phyloP scores from a whole-genome alignment of 2,113 vertebrate genomes.

The Cavia porcellus region DNA sequence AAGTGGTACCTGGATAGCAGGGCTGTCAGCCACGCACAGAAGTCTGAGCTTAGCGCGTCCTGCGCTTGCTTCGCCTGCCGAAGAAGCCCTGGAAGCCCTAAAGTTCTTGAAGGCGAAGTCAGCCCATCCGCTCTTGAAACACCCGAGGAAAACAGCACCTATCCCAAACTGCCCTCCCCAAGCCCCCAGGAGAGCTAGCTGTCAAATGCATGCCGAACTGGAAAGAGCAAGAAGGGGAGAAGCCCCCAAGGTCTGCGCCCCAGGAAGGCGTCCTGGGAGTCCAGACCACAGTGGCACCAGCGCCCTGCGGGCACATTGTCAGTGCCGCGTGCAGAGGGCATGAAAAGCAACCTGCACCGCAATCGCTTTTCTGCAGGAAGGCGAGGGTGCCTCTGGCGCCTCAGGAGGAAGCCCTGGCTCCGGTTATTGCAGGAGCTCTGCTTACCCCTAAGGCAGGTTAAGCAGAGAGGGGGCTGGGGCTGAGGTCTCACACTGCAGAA shows the following conservation, averaged over 20 bases:
- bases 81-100: conserved; percentile 47
- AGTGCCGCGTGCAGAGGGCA: neutral
- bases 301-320: neutral
- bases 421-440: conserved; percentile 52
- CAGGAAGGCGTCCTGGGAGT: neutral
- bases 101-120: conserved; percentile 1
- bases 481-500: conserved; percentile 39
- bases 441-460: neutral
- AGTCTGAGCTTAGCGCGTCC: neutral
- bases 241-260: neutral
- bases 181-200: neutral
- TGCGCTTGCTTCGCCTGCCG: neutral
- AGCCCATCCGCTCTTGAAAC: conserved; percentile 20
- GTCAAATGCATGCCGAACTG: neutral
- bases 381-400: neutral
- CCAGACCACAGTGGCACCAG: neutral
- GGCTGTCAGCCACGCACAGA: neutral
- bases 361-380: neutral
- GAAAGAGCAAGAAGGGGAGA: neutral
- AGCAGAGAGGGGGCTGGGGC: conserved; percentile 31
- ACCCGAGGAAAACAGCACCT: conserved; percentile 61
- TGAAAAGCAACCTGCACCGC: neutral
- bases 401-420: neutral
- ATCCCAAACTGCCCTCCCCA: neutral
- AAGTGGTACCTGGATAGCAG: conserved; percentile 11